Evolutionary conservation across 2,888 invertebrate genomes (phyloP).

Genomic region (Oligia latruncula): DNA sequence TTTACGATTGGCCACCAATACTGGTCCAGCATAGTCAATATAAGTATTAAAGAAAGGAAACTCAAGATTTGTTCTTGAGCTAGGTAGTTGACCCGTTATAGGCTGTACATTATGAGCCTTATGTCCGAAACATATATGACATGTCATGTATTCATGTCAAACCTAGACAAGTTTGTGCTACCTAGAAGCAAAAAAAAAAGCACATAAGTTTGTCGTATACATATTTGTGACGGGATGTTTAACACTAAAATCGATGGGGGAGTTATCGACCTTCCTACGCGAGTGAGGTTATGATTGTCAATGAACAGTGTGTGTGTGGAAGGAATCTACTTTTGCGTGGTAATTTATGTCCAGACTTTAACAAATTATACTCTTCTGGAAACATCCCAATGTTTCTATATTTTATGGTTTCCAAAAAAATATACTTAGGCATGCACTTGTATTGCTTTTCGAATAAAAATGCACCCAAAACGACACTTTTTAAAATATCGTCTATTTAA

Average conservation of each 20-base stretch:
- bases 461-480: not conserved
- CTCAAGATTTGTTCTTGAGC: too few species aligned
- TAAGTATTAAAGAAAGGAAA: not conserved
- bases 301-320: not conserved
- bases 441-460: not conserved
- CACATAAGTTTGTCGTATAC: not conserved
- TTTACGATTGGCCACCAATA: not conserved
- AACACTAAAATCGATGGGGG: not conserved
- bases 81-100: too few species aligned
- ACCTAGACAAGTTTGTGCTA: too few species aligned
- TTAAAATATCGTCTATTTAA: not conserved
- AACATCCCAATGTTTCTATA: not conserved
- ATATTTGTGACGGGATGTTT: not conserved
- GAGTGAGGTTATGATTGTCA: not conserved
- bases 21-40: not conserved
- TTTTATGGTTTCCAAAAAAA: not conserved
- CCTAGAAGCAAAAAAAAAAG: too few species aligned
- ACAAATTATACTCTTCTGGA: not conserved
- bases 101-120: too few species aligned
- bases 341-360: not conserved
- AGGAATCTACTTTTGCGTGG: not conserved
- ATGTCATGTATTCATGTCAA: too few species aligned
- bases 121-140: too few species aligned
- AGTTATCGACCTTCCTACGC: not conserved
- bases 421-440: too few species aligned